phyloP scores from a whole-genome alignment of 2,113 vertebrate genomes.

The Glareola pratincola region DNA sequence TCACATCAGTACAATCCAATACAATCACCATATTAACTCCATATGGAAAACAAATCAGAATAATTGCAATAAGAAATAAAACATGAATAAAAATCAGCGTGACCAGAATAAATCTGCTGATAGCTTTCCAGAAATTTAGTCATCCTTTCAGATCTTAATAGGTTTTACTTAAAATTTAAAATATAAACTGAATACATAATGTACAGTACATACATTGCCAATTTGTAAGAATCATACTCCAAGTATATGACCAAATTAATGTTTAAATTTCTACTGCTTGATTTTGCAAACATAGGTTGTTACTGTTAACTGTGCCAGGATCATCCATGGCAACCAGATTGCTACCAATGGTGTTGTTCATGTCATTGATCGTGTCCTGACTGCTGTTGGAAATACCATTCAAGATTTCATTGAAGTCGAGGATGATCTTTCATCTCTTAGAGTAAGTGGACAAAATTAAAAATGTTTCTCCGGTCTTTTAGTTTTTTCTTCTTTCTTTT shows the following conservation, averaged over 20 bases:
- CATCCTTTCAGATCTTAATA: background rate
- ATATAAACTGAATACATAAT: background rate
- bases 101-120: background rate
- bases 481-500: background rate
- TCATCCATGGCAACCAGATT: constrained; percentile 94
- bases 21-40: background rate
- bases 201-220: background rate
- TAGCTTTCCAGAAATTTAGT: background rate
- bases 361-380: constrained; percentile 92
- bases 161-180: background rate
- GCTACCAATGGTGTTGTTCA: constrained; percentile 97
- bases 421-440: constrained; percentile 87
- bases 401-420: constrained; percentile 83
- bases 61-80: background rate
- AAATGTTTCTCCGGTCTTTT: background rate
- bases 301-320: constrained; percentile 94
- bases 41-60: background rate
- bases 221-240: background rate
- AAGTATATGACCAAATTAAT: background rate
- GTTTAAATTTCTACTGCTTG: background rate
- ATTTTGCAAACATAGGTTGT: constrained; percentile 81
- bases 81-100: background rate
- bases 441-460: constrained; percentile 65
- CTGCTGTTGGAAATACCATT: constrained; percentile 84
- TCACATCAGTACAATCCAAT: background rate